Conservation (phyloP, 2,888 invertebrate genomes). For the Diaperis boleti region DNA sequence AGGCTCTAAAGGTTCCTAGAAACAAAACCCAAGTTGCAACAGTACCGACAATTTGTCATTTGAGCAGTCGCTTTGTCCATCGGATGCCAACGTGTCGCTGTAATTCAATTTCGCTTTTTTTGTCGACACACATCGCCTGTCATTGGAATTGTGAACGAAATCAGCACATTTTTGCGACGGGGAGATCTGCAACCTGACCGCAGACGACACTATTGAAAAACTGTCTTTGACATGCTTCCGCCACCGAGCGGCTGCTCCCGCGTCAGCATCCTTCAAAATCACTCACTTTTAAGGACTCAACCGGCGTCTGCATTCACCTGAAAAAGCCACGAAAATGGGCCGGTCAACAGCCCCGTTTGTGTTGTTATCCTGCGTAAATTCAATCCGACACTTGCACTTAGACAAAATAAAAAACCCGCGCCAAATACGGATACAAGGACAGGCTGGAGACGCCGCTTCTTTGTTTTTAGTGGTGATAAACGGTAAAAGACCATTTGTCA, state of each 20-base stretch:
- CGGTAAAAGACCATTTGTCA: constrained; percentile 4
- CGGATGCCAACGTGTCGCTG: constrained; percentile 52
- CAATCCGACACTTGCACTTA: constrained; percentile 9
- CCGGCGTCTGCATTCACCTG: constrained; percentile 20
- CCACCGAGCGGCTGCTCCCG: constrained; percentile 17
- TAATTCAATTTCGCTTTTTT: constrained; percentile 59
- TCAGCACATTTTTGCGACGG: constrained; percentile 56
- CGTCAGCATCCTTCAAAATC: constrained; percentile 33
- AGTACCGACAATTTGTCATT: constrained; percentile 50
- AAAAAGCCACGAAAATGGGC: constrained; percentile 15
- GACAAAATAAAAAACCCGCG: constrained; percentile 7
- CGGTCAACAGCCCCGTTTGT: constrained; percentile 16
- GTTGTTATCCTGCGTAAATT: neutral
- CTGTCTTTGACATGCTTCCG: constrained; percentile 39
- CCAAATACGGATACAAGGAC: constrained; percentile 1
- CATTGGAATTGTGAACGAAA: constrained; percentile 57
- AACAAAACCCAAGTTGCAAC: constrained; percentile 15
- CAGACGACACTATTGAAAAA: constrained; percentile 47
- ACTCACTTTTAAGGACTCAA: constrained; percentile 31
- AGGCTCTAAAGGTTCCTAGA: no score
- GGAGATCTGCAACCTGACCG: constrained; percentile 47
- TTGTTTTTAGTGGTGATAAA: neutral
- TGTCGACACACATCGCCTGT: constrained; percentile 59
- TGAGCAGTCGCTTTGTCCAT: constrained; percentile 52
- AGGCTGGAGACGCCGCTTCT: neutral